Conservation (phyloP, 2,888 invertebrate genomes). For the Tanypteryx hageni region DNA sequence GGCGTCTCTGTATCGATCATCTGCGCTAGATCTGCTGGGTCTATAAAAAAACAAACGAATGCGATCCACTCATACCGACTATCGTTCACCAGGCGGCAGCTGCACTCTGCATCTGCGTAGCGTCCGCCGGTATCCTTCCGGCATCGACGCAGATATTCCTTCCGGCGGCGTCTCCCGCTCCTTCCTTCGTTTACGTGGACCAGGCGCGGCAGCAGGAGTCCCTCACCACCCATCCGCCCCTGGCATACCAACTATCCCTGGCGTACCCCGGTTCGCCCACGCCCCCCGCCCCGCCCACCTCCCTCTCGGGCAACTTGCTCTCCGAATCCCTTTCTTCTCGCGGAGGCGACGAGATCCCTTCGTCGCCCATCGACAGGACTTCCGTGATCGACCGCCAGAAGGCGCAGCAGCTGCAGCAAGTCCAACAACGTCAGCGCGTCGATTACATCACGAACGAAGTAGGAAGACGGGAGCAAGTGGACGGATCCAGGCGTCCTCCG, state of each 20-base stretch:
- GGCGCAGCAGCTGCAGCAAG: not conserved
- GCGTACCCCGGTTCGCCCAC: conserved; percentile 42
- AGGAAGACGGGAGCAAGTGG: conserved; percentile 26
- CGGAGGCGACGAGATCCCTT: conserved; percentile 11
- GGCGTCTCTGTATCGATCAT: too few relatives aligned
- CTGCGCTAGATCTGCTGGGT: too few relatives aligned
- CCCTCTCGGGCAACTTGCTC: conserved; percentile 27
- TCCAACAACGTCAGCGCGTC: conserved; percentile 19
- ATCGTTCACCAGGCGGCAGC: not conserved
- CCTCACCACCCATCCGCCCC: conserved; percentile 45
- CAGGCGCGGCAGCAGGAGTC: conserved; percentile 43
- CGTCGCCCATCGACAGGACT: conserved; percentile 23
- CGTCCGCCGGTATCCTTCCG: conserved; percentile 45
- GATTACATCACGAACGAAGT: conserved; percentile 48
- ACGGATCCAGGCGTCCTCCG: not conserved
- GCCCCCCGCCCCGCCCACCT: not conserved
- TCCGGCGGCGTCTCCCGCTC: conserved; percentile 41
- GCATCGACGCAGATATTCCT: conserved; percentile 54
- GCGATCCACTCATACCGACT: too few relatives aligned
- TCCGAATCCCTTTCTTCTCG: conserved; percentile 33
- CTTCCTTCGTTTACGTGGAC: conserved; percentile 51
- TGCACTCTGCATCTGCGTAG: conserved; percentile 20
- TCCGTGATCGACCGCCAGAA: conserved; percentile 44
- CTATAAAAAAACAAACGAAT: too few relatives aligned
- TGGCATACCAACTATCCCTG: conserved; percentile 41